A percentile compares a stretch with the other conserved stretches of the same genome.
phyloP scores from a whole-genome alignment of 2,797 vertebrate genomes.

The Argya squamiceps region DNA sequence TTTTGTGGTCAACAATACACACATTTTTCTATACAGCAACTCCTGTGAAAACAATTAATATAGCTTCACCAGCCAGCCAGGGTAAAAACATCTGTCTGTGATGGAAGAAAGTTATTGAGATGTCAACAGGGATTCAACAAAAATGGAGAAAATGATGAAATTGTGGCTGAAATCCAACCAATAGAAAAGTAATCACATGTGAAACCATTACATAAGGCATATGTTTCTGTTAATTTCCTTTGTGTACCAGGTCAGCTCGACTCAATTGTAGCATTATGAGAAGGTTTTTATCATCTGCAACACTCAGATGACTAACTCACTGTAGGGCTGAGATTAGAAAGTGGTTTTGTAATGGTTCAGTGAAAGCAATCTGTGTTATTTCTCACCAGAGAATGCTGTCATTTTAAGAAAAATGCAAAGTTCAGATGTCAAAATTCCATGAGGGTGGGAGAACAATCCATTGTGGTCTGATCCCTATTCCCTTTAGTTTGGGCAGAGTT shows the following conservation, averaged over 20 bases:
- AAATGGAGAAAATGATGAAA: conserved; percentile 4
- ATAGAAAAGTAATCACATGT: conserved; percentile 12
- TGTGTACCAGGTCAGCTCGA: background rate
- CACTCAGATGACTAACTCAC: background rate
- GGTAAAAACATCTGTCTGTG: background rate
- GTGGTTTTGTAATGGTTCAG: background rate
- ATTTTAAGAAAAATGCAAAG: background rate
- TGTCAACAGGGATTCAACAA: conserved; percentile 12
- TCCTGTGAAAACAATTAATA: background rate
- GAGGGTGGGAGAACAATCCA: background rate
- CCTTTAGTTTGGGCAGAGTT: background rate
- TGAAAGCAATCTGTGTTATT: conserved; percentile 6
- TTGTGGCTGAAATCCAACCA: background rate
- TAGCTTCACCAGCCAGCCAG: background rate
- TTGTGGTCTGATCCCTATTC: background rate
- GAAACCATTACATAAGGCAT: conserved; percentile 2
- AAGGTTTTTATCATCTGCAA: background rate
- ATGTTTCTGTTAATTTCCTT: conserved; percentile 34
- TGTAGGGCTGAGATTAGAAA: background rate
- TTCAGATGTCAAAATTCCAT: background rate
- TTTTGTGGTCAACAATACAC: background rate
- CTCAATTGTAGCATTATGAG: background rate
- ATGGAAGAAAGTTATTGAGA: background rate
- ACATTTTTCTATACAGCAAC: background rate
- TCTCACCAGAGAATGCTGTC: background rate